phyloP scores from a whole-genome alignment of 2,797 vertebrate genomes.

The Trichosurus vulpecula region DNA sequence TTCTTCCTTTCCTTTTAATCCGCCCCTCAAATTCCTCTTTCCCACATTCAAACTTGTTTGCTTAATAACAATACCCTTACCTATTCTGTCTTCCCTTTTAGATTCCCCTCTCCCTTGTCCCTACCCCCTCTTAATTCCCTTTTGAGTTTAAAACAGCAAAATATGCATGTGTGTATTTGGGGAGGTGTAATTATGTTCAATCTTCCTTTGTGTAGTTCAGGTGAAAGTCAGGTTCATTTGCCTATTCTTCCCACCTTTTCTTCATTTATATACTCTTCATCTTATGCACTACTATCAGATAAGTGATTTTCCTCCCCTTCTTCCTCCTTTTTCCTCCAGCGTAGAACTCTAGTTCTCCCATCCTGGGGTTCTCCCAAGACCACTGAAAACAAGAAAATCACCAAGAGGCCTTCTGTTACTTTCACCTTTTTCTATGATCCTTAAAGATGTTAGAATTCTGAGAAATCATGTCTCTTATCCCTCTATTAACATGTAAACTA shows the following conservation, averaged over 20 bases:
- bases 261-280: too few relatives aligned
- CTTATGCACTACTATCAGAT: background rate
- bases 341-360: background rate
- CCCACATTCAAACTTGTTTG: background rate
- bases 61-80: background rate
- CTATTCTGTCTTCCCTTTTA: background rate
- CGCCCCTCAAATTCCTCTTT: background rate
- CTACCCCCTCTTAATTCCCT: background rate
- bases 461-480: background rate
- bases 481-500: background rate
- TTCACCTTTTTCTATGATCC: background rate
- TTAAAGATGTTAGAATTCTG: background rate
- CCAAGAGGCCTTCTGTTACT: background rate
- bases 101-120: too few relatives aligned
- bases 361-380: background rate
- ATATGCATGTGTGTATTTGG: too few relatives aligned
- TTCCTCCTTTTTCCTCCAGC: background rate
- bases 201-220: background rate
- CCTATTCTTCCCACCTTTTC: too few relatives aligned
- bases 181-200: too few relatives aligned
- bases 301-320: background rate
- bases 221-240: too few relatives aligned
- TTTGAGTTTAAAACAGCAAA: background rate
- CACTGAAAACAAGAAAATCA: background rate
- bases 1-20: background rate